These are phyloP conservation scores for Tetramorium alpestre DNA, from an alignment of 1,140 invertebrate species.

Conservation along the genomic window DNA sequence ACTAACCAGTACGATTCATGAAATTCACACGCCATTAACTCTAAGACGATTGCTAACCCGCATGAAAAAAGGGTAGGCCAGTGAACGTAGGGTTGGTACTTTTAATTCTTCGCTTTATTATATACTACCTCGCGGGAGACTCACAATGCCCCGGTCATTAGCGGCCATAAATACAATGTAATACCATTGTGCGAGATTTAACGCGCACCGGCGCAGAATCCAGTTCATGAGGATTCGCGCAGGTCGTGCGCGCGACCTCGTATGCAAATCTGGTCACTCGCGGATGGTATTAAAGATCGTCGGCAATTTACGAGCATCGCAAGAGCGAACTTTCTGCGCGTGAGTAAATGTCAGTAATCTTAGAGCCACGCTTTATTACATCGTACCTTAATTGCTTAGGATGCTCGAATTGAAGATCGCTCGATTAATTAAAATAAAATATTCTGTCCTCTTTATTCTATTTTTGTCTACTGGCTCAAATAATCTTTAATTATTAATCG, in stretches of 20 bases:
- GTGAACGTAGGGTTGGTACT: conserved; percentile 37
- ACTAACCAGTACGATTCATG: conserved; percentile 65
- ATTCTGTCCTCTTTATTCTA: not conserved
- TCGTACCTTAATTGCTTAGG: not conserved
- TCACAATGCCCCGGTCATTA: conserved; percentile 74
- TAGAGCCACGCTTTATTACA: not conserved
- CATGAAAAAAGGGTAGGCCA: conserved; percentile 21
- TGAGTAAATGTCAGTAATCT: not conserved
- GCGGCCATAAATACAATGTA: conserved; percentile 51
- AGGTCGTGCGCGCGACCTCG: not conserved
- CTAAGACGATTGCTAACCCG: conserved; percentile 70
- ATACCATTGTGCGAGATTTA: conserved; percentile 36
- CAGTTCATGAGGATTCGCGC: not conserved
- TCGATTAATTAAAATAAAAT: not conserved
- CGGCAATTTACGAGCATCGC: conserved; percentile 24
- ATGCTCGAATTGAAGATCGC: not conserved
- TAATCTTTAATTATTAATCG: not conserved
- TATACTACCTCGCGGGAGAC: conserved; percentile 57
- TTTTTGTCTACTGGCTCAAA: not conserved
- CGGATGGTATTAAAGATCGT: not conserved
- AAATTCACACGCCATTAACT: conserved; percentile 73
- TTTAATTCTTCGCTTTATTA: conserved; percentile 82
- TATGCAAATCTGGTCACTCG: conserved; percentile 21
- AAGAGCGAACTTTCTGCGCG: not conserved
- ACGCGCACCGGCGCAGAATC: not conserved